These are phyloP conservation scores for Mormoops blainvillei DNA, from an alignment of 2,113 vertebrate species.

Conservation along the genomic window DNA sequence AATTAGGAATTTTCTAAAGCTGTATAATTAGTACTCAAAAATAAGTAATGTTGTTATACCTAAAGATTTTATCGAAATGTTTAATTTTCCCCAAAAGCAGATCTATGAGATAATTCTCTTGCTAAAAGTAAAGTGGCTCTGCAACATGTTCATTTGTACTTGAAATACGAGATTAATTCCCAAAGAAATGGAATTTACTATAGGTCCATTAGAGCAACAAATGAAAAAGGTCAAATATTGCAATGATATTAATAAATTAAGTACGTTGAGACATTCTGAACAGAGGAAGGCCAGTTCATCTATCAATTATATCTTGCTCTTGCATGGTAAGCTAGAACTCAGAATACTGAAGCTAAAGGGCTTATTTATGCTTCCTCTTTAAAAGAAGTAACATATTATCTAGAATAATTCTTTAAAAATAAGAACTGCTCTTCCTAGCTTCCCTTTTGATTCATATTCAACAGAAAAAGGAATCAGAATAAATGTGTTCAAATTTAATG, in stretches of 20 bases:
- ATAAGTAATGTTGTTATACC: background rate
- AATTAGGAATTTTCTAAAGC: background rate
- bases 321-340: background rate
- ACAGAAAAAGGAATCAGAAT: background rate
- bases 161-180: background rate
- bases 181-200: background rate
- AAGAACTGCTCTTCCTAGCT: background rate
- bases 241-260: background rate
- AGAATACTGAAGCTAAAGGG: background rate
- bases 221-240: background rate
- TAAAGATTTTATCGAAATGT: background rate
- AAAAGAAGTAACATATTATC: background rate
- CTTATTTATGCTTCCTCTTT: background rate
- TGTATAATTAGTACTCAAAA: background rate
- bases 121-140: slow-evolving; percentile 1
- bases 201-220: background rate
- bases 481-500: background rate
- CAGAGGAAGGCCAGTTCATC: background rate
- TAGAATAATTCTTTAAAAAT: background rate
- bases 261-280: background rate
- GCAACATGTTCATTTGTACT: background rate
- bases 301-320: background rate
- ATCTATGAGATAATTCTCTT: background rate
- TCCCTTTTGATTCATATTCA: background rate
- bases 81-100: background rate